Base-by-base conservation (phyloP, 2,888 invertebrate genomes). In the Rhodophaea formosa region DNA sequence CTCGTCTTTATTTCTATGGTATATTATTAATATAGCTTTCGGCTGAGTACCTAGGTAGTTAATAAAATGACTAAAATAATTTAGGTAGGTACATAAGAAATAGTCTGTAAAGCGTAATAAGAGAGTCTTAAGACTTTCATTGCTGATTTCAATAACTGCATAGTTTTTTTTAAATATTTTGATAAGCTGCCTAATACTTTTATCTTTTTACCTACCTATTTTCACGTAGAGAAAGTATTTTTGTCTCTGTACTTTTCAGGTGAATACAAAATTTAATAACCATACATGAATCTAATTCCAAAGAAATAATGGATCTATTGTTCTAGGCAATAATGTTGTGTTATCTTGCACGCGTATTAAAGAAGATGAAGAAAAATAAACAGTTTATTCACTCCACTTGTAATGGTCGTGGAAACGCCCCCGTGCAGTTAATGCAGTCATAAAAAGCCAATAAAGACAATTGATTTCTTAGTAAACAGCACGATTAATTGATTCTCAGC, bases 401-500 rank as follows among this genome's bases (percentile, higher is more conserved):
- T 49, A 32, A 49, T 15, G 10, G 5, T 32, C 49, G 30, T 2
- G 8, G 15, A 15, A 32, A 49, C 49, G 49, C 49, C 49, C 49
- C 30, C 49, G 15, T 46, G 10, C 32, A 32, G 10, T 32, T 32
- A 32, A 32, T 32, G 8, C 1, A 15, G 1, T 29, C 7, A 47
- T 32, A 32, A 49, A 32, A 32, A 49, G 30, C n/a, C 15, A 14
- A 49, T 49, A 30, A 32, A 15, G 15, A n/a, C 15, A 32, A 30
- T 47, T 30, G 29, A 47, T 49, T 49, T 49, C 49, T 32, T 14
- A 49, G 49, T 32, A 49, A 49, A 49, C 32, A 29, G 30, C 32
- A 15, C 30, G 15, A 49, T 49, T 14, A 32, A 32, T 46, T n/a
- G n/a, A n/a, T 23, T 23, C 5, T 5, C 5, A 23, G 23, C 2